phyloP scores from a whole-genome alignment of 2,113 vertebrate species.

The Panthera uncia region DNA sequence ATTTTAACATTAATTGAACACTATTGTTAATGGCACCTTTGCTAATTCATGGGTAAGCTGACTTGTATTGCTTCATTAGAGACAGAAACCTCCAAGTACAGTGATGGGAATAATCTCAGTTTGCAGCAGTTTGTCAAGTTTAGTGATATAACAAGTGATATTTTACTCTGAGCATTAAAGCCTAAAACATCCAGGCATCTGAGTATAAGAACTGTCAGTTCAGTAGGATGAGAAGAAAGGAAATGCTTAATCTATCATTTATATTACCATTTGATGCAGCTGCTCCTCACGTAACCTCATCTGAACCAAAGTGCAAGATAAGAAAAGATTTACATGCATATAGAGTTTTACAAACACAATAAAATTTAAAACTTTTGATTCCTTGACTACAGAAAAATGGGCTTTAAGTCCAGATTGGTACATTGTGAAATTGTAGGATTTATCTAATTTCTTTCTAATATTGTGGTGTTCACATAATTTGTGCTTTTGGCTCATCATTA shows the following conservation, averaged over 20 bases:
- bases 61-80: not conserved
- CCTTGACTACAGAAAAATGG: not conserved
- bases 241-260: conserved; percentile 18
- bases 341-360: not conserved
- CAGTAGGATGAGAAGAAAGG: not conserved
- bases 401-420: not conserved
- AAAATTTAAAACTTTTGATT: not conserved
- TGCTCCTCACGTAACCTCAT: not conserved
- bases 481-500: not conserved
- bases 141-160: not conserved
- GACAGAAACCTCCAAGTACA: not conserved
- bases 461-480: not conserved
- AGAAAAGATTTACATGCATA: not conserved
- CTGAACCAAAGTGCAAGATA: not conserved
- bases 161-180: not conserved
- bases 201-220: not conserved
- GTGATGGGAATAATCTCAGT: not conserved
- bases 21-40: conserved; percentile 34
- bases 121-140: not conserved
- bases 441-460: not conserved
- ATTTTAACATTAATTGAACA: conserved; percentile 32
- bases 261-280: not conserved
- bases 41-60: conserved; percentile 6
- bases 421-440: not conserved
- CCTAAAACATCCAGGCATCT: not conserved